These are phyloP conservation scores for Osmerus mordax DNA, from an alignment of 2,113 vertebrate species.

Conservation along the genomic window DNA sequence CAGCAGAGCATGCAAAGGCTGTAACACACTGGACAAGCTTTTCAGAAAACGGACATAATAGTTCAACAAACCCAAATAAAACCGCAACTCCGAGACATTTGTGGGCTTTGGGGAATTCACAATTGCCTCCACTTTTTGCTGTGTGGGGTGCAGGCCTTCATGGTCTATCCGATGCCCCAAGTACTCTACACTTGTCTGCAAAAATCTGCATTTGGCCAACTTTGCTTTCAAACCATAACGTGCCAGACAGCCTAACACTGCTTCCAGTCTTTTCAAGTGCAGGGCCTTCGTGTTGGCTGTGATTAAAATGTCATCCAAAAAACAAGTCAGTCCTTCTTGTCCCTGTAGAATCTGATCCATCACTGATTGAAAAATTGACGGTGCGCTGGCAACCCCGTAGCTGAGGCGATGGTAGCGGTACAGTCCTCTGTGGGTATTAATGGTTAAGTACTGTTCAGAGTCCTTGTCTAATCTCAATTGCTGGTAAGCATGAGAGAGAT, in stretches of 20 bases:
- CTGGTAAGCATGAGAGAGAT: conserved; percentile 26
- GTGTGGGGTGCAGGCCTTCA: conserved; percentile 10
- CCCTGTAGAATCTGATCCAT: conserved; percentile 17
- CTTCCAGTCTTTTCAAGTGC: conserved; percentile 3
- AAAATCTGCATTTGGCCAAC: too few relatives aligned
- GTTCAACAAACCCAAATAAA: conserved; percentile 12
- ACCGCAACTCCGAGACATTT: conserved; percentile 4
- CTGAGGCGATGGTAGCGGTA: conserved; percentile 2
- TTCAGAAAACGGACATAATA: conserved; percentile 13
- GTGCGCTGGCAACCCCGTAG: conserved; percentile 4
- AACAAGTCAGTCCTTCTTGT: conserved; percentile 1
- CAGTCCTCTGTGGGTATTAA: conserved; percentile 20
- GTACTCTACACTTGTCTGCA: too few relatives aligned
- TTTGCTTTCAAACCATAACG: too few relatives aligned
- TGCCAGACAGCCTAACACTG: neutral
- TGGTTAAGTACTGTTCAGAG: conserved; percentile 19
- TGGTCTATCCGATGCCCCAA: conserved; percentile 21
- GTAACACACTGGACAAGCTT: conserved; percentile 2
- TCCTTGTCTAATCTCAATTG: conserved; percentile 9
- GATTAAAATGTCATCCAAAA: conserved; percentile 18
- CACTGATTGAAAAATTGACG: conserved; percentile 5
- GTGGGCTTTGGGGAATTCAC: conserved; percentile 2
- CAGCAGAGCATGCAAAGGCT: conserved; percentile 2
- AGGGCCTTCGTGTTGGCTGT: neutral
- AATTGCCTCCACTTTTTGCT: conserved; percentile 19